phyloP scores from a whole-genome alignment of 1,140 invertebrate genomes.

The Matsumurasca onukii region DNA sequence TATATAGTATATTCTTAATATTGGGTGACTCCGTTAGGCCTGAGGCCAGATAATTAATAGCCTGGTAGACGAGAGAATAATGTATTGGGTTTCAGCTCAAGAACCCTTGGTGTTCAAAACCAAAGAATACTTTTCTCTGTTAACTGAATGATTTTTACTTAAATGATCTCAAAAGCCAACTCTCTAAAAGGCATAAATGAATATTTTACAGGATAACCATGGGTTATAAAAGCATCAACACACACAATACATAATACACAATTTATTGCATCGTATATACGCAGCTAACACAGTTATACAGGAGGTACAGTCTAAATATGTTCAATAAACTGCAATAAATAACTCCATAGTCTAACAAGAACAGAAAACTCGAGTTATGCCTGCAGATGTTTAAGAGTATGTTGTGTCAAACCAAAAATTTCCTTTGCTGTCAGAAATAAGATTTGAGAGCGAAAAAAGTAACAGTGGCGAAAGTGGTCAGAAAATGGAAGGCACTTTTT shows the following conservation, averaged over 20 bases:
- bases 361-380: constrained; percentile 24
- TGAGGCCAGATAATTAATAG: too few relatives aligned
- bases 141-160: too few relatives aligned
- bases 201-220: too few relatives aligned
- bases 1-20: too few relatives aligned
- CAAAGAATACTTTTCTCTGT: too few relatives aligned
- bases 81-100: too few relatives aligned
- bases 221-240: too few relatives aligned
- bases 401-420: constrained; percentile 34
- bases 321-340: constrained; percentile 38
- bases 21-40: too few relatives aligned
- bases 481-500: constrained; percentile 42
- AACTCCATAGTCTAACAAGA: constrained; percentile 26
- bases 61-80: too few relatives aligned
- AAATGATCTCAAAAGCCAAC: too few relatives aligned
- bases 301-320: constrained; percentile 39
- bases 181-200: too few relatives aligned
- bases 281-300: constrained; percentile 41
- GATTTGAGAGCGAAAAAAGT: constrained; percentile 14
- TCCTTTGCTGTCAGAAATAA: constrained; percentile 20
- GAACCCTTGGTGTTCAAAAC: too few relatives aligned
- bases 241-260: constrained; percentile 33
- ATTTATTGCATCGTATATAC: constrained; percentile 40
- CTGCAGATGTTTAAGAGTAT: constrained; percentile 28
- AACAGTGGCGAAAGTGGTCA: constrained; percentile 36